Percentiles rank a stretch among this genome's conserved stretches.
Conservation (phyloP, 2,113 vertebrate species). For the Rhinoderma darwinii region DNA sequence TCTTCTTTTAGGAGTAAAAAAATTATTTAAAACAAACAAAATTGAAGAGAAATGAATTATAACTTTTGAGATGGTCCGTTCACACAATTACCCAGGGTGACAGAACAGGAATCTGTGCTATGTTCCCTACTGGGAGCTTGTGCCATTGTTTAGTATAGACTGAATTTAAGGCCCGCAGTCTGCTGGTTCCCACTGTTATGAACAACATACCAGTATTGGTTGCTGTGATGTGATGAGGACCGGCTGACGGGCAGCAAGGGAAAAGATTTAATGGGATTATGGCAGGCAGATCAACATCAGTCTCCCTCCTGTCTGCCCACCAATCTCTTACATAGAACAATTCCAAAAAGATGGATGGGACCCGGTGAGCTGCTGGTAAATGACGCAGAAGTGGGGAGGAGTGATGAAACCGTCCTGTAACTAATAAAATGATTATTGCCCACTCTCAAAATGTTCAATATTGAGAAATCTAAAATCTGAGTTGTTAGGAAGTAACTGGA, state of each 20-base stretch:
- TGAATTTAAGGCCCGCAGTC: slow-evolving; percentile 39
- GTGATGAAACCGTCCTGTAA: slow-evolving; percentile 31
- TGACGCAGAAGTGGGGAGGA: slow-evolving; percentile 8
- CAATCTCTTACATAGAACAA: slow-evolving; percentile 60
- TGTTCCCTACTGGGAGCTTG: slow-evolving; percentile 57
- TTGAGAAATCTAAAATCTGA: neutral
- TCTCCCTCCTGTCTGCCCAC: slow-evolving; percentile 50
- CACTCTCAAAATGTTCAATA: neutral
- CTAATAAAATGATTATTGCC: neutral
- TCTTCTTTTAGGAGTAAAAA: too few relatives aligned
- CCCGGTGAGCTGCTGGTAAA: slow-evolving; percentile 30
- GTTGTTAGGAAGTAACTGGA: neutral
- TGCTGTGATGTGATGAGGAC: slow-evolving; percentile 69
- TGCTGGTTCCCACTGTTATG: slow-evolving; percentile 56
- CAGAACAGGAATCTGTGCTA: slow-evolving; percentile 57
- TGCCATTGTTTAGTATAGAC: slow-evolving; percentile 55
- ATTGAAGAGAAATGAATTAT: too few relatives aligned
- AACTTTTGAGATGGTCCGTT: too few relatives aligned
- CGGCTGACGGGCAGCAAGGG: slow-evolving; percentile 61
- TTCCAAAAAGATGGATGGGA: slow-evolving; percentile 44
- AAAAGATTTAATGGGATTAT: slow-evolving; percentile 69
- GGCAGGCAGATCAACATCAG: slow-evolving; percentile 61
- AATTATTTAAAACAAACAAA: too few relatives aligned
- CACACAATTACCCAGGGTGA: slow-evolving; percentile 60
- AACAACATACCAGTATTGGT: slow-evolving; percentile 71